These are phyloP conservation scores for Pasiphila rectangulata DNA, from an alignment of 2,888 invertebrate genomes.

Conservation along the genomic window DNA sequence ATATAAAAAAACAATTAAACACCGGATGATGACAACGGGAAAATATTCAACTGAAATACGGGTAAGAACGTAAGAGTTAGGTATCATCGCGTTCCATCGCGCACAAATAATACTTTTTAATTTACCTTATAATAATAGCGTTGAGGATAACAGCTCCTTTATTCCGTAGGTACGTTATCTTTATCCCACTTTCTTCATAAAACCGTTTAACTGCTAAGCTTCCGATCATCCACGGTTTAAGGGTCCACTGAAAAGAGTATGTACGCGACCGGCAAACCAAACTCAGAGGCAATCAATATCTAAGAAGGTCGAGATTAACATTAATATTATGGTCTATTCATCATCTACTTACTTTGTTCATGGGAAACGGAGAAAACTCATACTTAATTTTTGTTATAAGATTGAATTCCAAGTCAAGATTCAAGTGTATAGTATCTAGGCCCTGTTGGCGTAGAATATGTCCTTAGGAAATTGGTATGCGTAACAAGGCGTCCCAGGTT, in stretches of 20 bases:
- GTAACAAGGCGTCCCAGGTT: too few relatives aligned
- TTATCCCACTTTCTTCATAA: not conserved
- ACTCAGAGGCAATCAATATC: conserved; percentile 11
- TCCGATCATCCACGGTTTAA: conserved; percentile 2
- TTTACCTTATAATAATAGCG: too few relatives aligned
- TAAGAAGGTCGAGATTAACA: not conserved
- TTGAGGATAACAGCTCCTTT: too few relatives aligned
- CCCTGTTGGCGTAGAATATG: too few relatives aligned
- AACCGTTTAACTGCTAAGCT: conserved; percentile 9
- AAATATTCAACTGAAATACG: too few relatives aligned
- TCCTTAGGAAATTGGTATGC: too few relatives aligned
- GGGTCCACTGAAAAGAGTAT: conserved; percentile 9
- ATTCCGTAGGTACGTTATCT: not conserved
- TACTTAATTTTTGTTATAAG: not conserved
- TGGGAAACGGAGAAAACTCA: not conserved
- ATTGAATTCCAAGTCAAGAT: not conserved
- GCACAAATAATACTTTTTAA: too few relatives aligned
- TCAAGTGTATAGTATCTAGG: too few relatives aligned
- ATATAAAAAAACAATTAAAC: too few relatives aligned
- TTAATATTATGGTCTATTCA: not conserved
- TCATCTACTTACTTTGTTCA: not conserved
- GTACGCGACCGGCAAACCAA: conserved; percentile 48
- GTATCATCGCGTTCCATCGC: too few relatives aligned
- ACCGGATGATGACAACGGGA: too few relatives aligned
- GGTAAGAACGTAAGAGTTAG: too few relatives aligned